Conservation (phyloP, 2,113 vertebrate genomes). For the Stegastes partitus region DNA sequence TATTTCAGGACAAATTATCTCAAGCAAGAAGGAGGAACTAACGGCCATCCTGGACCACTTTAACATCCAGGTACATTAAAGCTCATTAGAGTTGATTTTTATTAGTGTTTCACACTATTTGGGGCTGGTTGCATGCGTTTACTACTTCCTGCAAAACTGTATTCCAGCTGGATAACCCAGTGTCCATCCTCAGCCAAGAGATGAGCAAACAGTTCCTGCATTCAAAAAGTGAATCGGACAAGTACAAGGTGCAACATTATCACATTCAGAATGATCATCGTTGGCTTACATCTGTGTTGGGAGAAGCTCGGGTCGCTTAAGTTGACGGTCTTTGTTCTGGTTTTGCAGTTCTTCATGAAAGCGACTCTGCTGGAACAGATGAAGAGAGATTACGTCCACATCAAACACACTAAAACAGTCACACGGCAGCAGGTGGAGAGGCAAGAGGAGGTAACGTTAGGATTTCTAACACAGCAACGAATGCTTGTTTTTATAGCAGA, state of each 20-base stretch:
- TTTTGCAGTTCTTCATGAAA: conserved; percentile 95
- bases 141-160: conserved; percentile 14
- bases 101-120: not conserved
- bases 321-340: not conserved
- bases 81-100: not conserved
- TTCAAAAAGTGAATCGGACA: conserved; percentile 93
- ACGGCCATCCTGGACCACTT: conserved; percentile 91
- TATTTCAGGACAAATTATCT: conserved; percentile 83
- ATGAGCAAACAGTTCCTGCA: conserved; percentile 96
- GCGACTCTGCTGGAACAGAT: conserved; percentile 94
- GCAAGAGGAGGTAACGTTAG: conserved; percentile 59
- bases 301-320: not conserved
- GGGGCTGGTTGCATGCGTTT: not conserved
- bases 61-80: conserved; percentile 90
- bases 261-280: not conserved
- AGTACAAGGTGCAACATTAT: conserved; percentile 89
- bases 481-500: no score
- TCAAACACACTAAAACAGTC: conserved; percentile 88
- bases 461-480: no score
- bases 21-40: conserved; percentile 91
- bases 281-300: not conserved
- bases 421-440: conserved; percentile 66
- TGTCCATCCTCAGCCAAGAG: conserved; percentile 94
- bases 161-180: conserved; percentile 92
- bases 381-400: conserved; percentile 93